Percentiles rank a stretch among this genome's conserved stretches.
phyloP scores from a whole-genome alignment of 1,140 invertebrate genomes.

The Argopecten irradians region DNA sequence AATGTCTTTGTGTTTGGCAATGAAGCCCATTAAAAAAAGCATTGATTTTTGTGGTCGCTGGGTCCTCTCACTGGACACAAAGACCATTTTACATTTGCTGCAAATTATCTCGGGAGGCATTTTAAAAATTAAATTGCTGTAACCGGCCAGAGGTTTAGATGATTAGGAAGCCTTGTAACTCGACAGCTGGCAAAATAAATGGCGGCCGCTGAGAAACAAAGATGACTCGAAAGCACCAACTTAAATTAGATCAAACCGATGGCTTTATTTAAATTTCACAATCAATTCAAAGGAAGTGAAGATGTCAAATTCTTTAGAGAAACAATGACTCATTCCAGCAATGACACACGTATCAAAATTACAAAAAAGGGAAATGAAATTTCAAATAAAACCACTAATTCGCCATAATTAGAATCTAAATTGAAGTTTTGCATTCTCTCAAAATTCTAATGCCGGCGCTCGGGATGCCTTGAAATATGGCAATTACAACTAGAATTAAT shows the following conservation, averaged over 20 bases:
- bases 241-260: constrained; percentile 23
- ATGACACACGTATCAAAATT: constrained; percentile 22
- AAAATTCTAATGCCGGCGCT: not conserved
- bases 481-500: constrained; percentile 19
- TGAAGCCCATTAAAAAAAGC: not conserved
- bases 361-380: constrained; percentile 23
- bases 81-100: constrained; percentile 17
- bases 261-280: constrained; percentile 23
- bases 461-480: constrained; percentile 9
- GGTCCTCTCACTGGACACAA: not conserved
- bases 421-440: constrained; percentile 21
- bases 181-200: constrained; percentile 21
- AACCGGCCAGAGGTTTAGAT: constrained; percentile 20
- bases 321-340: constrained; percentile 9
- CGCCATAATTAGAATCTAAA: constrained; percentile 22
- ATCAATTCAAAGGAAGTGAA: constrained; percentile 22
- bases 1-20: constrained; percentile 16
- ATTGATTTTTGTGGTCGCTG: not conserved
- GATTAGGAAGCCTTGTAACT: constrained; percentile 16
- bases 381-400: constrained; percentile 23
- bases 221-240: constrained; percentile 7
- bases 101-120: constrained; percentile 16
- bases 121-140: constrained; percentile 23
- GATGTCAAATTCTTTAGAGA: constrained; percentile 17
- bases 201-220: constrained; percentile 19